A percentile compares a stretch with the other conserved stretches of the same genome.
phyloP scores from a whole-genome alignment of 2,888 invertebrate genomes.

The Tenodera sinensis region DNA sequence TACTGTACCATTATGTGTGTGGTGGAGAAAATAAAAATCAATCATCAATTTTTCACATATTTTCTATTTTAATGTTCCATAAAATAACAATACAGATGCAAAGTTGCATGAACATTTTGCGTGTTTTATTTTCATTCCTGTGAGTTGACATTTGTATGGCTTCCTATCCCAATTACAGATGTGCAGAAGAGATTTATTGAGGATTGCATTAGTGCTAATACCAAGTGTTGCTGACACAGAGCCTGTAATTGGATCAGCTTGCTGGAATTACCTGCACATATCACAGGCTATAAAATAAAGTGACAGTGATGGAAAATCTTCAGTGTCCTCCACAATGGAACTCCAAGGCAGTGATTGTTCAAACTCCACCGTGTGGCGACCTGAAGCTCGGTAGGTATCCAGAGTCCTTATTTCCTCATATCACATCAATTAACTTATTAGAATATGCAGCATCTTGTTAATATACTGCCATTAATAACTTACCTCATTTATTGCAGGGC shows the following conservation, averaged over 20 bases:
- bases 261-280: not conserved
- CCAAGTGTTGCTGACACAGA: not conserved
- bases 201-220: not conserved
- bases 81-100: not conserved
- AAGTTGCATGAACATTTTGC: not conserved
- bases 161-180: not conserved
- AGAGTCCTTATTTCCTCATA: not conserved
- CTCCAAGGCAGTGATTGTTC: slow-evolving; percentile 23
- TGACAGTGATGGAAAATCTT: not conserved
- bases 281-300: not conserved
- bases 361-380: slow-evolving; percentile 24
- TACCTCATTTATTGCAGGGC: too few species aligned
- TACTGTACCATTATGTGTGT: too few species aligned
- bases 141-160: not conserved
- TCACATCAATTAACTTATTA: too few species aligned
- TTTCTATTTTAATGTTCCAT: not conserved
- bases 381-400: slow-evolving; percentile 26
- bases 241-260: not conserved
- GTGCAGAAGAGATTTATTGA: not conserved
- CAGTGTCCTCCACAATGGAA: slow-evolving; percentile 23
- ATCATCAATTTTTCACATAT: too few species aligned
- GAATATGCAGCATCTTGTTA: not conserved
- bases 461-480: not conserved
- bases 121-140: not conserved
- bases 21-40: too few species aligned